These are phyloP conservation scores for Lordiphosa mommai DNA, from an alignment of 1,140 invertebrate genomes.

Conservation along the genomic window DNA sequence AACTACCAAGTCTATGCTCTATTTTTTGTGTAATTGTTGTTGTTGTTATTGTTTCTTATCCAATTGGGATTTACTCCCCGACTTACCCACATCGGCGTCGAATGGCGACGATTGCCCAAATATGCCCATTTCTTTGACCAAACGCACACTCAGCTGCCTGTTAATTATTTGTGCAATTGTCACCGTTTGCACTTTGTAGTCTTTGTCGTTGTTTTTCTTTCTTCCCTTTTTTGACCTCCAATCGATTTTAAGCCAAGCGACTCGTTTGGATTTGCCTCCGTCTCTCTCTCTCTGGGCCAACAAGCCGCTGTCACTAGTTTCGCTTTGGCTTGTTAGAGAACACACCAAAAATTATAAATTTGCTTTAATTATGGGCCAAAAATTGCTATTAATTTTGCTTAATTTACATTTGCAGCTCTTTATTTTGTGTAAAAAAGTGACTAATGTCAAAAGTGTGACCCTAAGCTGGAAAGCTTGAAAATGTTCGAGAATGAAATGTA, in stretches of 20 bases:
- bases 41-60: neutral
- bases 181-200: slow-evolving; percentile 32
- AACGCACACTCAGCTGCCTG: slow-evolving; percentile 28
- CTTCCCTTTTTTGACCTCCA: slow-evolving; percentile 25
- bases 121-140: slow-evolving; percentile 82
- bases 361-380: slow-evolving; percentile 19
- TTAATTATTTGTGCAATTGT: slow-evolving; percentile 29
- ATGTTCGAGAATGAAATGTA: neutral
- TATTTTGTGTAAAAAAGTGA: slow-evolving; percentile 64
- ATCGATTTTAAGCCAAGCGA: slow-evolving; percentile 53
- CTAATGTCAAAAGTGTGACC: slow-evolving; percentile 51
- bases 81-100: slow-evolving; percentile 87
- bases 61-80: slow-evolving; percentile 5
- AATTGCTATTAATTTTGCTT: slow-evolving; percentile 23
- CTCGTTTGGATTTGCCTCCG: neutral
- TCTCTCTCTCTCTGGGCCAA: neutral
- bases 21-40: neutral
- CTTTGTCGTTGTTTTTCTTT: slow-evolving; percentile 23
- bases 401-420: slow-evolving; percentile 49
- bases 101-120: slow-evolving; percentile 86
- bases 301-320: neutral
- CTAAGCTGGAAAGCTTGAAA: slow-evolving; percentile 2
- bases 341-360: neutral
- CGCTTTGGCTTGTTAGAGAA: neutral
- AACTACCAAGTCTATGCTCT: neutral